Evolutionary conservation across 2,113 vertebrate genomes (phyloP).

Genomic region (Camelus bactrianus): DNA sequence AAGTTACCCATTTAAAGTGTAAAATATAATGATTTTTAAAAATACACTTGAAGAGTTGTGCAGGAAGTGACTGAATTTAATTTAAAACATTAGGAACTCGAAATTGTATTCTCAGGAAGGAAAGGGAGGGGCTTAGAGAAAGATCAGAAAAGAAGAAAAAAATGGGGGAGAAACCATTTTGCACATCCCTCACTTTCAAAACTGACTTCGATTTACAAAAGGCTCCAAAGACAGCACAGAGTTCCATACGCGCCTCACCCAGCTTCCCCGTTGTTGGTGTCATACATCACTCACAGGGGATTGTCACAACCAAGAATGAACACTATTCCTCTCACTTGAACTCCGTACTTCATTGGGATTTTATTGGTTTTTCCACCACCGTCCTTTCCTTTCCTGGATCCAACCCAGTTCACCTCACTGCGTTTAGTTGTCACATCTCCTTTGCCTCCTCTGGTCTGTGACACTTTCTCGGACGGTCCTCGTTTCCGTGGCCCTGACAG

Average conservation of each 20-base stretch:
- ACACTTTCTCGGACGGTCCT: not conserved
- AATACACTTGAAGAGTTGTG: not conserved
- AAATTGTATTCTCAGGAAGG: not conserved
- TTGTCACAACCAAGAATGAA: not conserved
- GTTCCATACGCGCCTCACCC: too few species aligned
- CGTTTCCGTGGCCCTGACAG: not conserved
- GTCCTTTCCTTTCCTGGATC: not conserved
- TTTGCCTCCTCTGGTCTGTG: too few species aligned
- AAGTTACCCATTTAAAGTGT: not conserved
- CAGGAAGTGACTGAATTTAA: not conserved
- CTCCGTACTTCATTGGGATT: not conserved
- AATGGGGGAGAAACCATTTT: not conserved
- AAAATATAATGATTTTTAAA: not conserved
- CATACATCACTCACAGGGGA: accelerated
- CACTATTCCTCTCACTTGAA: too few species aligned
- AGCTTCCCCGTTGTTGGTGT: accelerated
- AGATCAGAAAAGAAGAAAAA: not conserved
- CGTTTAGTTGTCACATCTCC: accelerated
- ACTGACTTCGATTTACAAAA: not conserved
- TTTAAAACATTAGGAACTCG: not conserved
- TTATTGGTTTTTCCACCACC: not conserved
- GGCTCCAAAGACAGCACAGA: not conserved
- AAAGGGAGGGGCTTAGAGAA: not conserved
- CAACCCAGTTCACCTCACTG: accelerated
- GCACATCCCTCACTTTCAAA: not conserved